These are phyloP conservation scores for Lagria hirta DNA, from an alignment of 2,888 invertebrate species.

Conservation along the genomic window DNA sequence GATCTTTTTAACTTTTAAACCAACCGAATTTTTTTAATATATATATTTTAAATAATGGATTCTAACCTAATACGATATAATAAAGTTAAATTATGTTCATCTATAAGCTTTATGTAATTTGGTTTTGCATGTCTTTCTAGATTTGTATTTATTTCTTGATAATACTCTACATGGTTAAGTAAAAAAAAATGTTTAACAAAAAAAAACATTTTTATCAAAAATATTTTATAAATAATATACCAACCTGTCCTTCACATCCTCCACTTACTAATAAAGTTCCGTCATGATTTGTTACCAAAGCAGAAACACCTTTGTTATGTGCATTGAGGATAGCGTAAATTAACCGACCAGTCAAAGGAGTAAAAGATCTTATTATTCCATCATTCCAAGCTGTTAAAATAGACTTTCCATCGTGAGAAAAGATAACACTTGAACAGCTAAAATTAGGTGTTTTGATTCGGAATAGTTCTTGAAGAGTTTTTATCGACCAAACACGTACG, in stretches of 20 bases:
- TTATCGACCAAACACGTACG: constrained; percentile 82
- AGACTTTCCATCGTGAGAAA: constrained; percentile 76
- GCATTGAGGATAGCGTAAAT: constrained; percentile 85
- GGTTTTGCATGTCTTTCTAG: too few species aligned
- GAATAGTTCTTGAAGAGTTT: constrained; percentile 75
- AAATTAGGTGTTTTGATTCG: constrained; percentile 87
- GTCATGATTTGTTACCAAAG: constrained; percentile 72
- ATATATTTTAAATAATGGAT: too few species aligned
- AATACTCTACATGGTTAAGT: too few species aligned
- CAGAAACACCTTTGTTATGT: constrained; percentile 87
- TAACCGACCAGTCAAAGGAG: constrained; percentile 77
- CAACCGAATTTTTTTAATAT: too few species aligned
- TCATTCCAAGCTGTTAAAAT: constrained; percentile 86
- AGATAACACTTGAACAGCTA: constrained; percentile 75
- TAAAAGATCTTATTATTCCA: constrained; percentile 78
- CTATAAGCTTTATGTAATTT: too few species aligned
- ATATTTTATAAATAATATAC: background rate
- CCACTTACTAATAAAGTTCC: constrained; percentile 79
- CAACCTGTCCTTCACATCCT: constrained; percentile 86
- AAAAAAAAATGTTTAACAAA: too few species aligned
- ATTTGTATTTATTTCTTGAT: too few species aligned
- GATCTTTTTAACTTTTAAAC: too few species aligned
- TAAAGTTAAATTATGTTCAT: too few species aligned
- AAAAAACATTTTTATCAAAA: too few species aligned
- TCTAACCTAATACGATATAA: too few species aligned